Percentiles rank a stretch among this genome's conserved stretches.
phyloP scores from a whole-genome alignment of 2,888 invertebrate species.

The Mimachlamys varia region DNA sequence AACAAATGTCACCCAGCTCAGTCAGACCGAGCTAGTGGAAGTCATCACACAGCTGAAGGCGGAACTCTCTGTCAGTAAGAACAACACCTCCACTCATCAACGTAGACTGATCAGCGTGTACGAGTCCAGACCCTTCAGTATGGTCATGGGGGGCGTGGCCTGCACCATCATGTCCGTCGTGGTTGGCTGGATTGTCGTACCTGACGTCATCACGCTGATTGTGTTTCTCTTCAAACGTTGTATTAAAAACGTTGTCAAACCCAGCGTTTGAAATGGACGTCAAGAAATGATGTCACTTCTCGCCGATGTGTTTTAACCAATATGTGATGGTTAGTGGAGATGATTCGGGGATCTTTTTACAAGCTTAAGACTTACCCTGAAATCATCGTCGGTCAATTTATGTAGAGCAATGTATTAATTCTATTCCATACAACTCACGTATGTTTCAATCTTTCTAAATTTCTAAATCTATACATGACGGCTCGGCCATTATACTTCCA shows the following conservation, averaged over 20 bases:
- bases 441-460: too few species aligned
- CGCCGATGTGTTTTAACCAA: too few species aligned
- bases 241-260: neutral
- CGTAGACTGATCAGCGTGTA: neutral
- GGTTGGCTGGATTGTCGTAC: conserved; percentile 3
- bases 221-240: neutral
- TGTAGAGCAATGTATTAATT: too few species aligned
- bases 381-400: too few species aligned
- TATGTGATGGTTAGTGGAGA: too few species aligned
- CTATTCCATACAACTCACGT: too few species aligned
- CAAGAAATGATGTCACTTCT: too few species aligned
- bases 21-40: neutral
- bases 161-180: neutral
- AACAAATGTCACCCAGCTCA: neutral
- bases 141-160: conserved; percentile 1
- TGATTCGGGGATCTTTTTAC: too few species aligned
- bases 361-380: too few species aligned
- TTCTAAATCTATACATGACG: too few species aligned
- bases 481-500: too few species aligned
- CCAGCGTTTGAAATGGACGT: neutral
- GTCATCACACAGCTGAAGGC: neutral
- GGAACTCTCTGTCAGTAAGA: neutral
- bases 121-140: neutral
- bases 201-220: neutral
- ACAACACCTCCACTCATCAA: neutral